Evolutionary conservation across 2,113 vertebrate species (phyloP).

Genomic region (Salminus brasiliensis): DNA sequence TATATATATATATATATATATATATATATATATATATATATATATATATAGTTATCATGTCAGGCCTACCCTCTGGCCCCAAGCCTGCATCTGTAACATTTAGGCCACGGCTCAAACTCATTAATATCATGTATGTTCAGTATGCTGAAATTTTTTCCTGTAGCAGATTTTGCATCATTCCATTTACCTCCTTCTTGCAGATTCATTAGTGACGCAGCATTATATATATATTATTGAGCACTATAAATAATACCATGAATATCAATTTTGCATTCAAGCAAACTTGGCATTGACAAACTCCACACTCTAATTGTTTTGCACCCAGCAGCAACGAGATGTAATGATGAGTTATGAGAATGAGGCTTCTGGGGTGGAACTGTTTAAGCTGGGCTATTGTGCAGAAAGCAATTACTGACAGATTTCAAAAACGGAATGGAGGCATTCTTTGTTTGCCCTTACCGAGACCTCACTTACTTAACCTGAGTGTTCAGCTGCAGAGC

Average conservation of each 20-base stretch:
- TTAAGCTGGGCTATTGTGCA: constrained; percentile 13
- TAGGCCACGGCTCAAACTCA: background rate
- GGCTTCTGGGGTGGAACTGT: constrained; percentile 12
- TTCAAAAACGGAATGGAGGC: constrained; percentile 1
- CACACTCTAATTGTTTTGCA: constrained; percentile 33
- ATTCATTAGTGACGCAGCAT: background rate
- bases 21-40: too few relatives aligned
- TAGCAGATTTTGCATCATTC: background rate
- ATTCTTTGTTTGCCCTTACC: constrained; percentile 32
- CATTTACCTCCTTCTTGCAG: background rate
- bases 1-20: too few relatives aligned
- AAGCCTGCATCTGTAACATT: too few relatives aligned
- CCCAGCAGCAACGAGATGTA: constrained; percentile 33
- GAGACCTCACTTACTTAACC: constrained; percentile 23
- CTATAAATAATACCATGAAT: constrained; percentile 44
- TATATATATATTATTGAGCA: background rate
- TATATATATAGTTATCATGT: too few relatives aligned
- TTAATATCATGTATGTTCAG: too few relatives aligned
- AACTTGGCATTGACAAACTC: constrained; percentile 12
- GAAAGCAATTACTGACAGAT: constrained; percentile 38
- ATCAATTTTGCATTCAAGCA: constrained; percentile 38
- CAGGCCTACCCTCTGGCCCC: too few relatives aligned
- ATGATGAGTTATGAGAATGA: constrained; percentile 36
- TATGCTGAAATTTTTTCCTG: background rate
- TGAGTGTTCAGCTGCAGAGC: constrained; percentile 4